Conservation (phyloP, 2,888 invertebrate species). For the Lepidochrysops patricia region DNA sequence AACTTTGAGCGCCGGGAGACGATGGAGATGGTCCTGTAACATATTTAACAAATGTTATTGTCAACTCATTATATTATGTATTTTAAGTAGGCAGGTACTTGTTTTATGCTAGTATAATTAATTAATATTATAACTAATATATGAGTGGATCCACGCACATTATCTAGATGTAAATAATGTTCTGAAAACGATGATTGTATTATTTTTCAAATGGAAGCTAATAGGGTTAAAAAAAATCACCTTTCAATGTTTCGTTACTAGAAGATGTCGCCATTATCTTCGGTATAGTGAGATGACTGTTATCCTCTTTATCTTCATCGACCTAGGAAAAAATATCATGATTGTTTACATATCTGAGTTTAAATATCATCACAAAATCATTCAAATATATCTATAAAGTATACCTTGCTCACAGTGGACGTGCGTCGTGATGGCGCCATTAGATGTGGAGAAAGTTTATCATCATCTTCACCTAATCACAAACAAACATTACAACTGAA, state of each 20-base stretch:
- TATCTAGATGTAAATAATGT: too few species aligned
- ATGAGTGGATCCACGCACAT: too few species aligned
- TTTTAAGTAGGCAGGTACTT: too few species aligned
- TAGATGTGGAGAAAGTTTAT: conserved; percentile 57
- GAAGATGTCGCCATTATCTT: conserved; percentile 82
- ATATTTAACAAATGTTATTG: neutral
- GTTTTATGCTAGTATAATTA: too few species aligned
- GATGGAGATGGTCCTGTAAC: conserved; percentile 69
- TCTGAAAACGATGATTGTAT: too few species aligned
- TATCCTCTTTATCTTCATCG: conserved; percentile 63
- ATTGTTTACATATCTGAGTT: too few species aligned
- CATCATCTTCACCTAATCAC: conserved; percentile 57
- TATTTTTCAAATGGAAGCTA: too few species aligned
- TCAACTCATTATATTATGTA: too few species aligned
- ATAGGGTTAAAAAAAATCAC: too few species aligned
- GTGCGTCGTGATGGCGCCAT: conserved; percentile 57
- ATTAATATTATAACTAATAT: too few species aligned
- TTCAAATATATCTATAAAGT: conserved; percentile 1
- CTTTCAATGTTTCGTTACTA: conserved; percentile 85
- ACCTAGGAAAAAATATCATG: conserved; percentile 34
- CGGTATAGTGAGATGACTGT: conserved; percentile 80
- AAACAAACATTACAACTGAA: neutral
- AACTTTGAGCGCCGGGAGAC: conserved; percentile 83
- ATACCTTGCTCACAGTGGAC: conserved; percentile 58
- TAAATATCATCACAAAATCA: neutral